Conservation (phyloP, 2,888 invertebrate species). For the Pseudoips prasinana region DNA sequence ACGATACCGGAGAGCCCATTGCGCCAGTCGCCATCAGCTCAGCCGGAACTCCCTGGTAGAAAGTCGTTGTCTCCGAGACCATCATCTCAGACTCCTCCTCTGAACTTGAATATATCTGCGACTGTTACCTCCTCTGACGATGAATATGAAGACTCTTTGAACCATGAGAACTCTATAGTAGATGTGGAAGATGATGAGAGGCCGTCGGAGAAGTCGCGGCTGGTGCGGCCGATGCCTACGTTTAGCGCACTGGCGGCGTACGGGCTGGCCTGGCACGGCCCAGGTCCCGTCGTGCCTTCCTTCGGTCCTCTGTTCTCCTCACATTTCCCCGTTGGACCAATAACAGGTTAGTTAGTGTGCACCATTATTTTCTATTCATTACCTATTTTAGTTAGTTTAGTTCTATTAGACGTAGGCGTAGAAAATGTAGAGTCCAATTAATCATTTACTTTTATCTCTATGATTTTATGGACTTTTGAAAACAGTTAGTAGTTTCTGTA, state of each 20-base stretch:
- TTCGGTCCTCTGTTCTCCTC: slow-evolving; percentile 86
- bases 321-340: slow-evolving; percentile 78
- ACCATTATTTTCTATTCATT: not conserved
- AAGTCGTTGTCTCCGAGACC: slow-evolving; percentile 65
- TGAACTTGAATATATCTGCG: slow-evolving; percentile 74
- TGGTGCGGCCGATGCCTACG: slow-evolving; percentile 88
- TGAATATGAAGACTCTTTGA: slow-evolving; percentile 86
- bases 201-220: slow-evolving; percentile 55
- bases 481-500: too few species aligned
- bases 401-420: too few species aligned
- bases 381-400: slow-evolving; percentile 11
- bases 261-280: slow-evolving; percentile 82
- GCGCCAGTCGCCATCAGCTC: slow-evolving; percentile 70
- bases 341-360: slow-evolving; percentile 61
- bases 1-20: slow-evolving; percentile 76
- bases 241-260: slow-evolving; percentile 87
- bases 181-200: slow-evolving; percentile 87
- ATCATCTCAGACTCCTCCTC: slow-evolving; percentile 69
- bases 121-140: slow-evolving; percentile 81
- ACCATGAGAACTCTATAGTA: slow-evolving; percentile 86
- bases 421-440: too few species aligned
- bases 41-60: slow-evolving; percentile 72
- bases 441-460: too few species aligned
- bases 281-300: slow-evolving; percentile 81
- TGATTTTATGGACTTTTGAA: too few species aligned